Evolutionary conservation across 2,888 invertebrate species (phyloP), one percentile per base, ranked within the genome.

Genomic region (Epistrophe eligans): DNA sequence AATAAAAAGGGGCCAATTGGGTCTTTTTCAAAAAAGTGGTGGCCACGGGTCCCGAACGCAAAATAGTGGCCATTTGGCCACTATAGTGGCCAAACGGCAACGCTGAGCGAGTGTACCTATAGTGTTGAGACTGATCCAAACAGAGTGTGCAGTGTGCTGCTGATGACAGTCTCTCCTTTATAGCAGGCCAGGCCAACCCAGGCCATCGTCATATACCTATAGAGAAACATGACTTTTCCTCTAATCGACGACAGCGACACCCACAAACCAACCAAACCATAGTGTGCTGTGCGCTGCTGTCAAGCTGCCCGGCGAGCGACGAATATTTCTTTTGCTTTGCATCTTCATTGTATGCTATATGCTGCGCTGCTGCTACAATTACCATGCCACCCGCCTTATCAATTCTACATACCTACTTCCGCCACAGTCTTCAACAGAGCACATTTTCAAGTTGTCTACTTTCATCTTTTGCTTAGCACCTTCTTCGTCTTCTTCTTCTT

Each of bases 241-340:
- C 48, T 35, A 66, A 60, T 43, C 66, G 50, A 35, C 19, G 35
- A 50, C 66, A 50, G 32, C 15, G 32, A 66, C 66, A 67, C 48
- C 66, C 50, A 67, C 55, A n/a, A 55, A 1, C 64, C 72, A 64
- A 79, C 70, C 71, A 24, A n/a, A 24, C 24, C 24, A 84, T 55
- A 64, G 24, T 58, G 19, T 50, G 28, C 28, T 28, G 55, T 32
- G 32, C 7, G 35, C 5, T 24, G 43, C 67, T 52, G n/a, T 40
- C 32, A 19, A 38, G 48, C 10, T 72, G 38, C 77, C 81, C 81
- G 77, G 77, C 60, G 55, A 73, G 73, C 81, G 77, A 77, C 48
- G 60, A 73, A 77, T 77, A 43, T 15, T 72, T 45, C 35, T 4
- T 32, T 72, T 40, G 17, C 70, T 77, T 71, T 81, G 77, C 77